These are phyloP conservation scores for Therioaphis trifolii DNA, from an alignment of 2,888 invertebrate species.

Conservation along the genomic window DNA sequence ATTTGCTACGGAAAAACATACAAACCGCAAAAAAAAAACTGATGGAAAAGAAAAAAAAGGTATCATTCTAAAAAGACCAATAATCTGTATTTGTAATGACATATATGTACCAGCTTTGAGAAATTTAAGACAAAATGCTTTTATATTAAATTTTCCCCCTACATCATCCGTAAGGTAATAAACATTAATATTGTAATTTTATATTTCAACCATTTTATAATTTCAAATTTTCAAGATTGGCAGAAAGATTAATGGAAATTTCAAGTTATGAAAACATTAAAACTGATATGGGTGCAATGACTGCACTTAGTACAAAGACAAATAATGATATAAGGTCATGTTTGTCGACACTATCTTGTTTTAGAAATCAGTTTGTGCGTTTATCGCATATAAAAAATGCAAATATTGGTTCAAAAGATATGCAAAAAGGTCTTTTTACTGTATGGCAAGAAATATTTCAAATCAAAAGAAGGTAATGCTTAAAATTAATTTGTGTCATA, in stretches of 20 bases:
- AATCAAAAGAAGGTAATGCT: conserved; percentile 67
- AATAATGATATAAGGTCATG: conserved; percentile 93
- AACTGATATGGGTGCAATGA: conserved; percentile 77
- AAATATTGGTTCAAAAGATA: conserved; percentile 87
- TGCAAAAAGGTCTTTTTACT: conserved; percentile 84
- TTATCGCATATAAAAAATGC: conserved; percentile 75
- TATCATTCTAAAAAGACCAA: conserved; percentile 80
- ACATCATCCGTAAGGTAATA: conserved; percentile 69
- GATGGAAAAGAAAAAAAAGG: conserved; percentile 72
- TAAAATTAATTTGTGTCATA: neutral
- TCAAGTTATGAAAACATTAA: conserved; percentile 76
- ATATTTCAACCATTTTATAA: neutral
- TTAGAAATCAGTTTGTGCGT: conserved; percentile 70
- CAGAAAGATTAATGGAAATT: conserved; percentile 77
- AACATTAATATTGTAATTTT: neutral
- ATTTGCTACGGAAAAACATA: conserved; percentile 77
- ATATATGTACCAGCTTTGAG: conserved; percentile 88
- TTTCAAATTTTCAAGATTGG: conserved; percentile 68
- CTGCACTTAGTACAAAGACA: conserved; percentile 84
- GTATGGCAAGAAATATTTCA: conserved; percentile 87
- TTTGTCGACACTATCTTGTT: conserved; percentile 87
- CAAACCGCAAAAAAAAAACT: conserved; percentile 68
- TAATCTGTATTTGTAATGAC: conserved; percentile 98
- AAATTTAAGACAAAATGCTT: conserved; percentile 80
- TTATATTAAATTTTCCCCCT: conserved; percentile 77